Evolutionary conservation across 2,113 vertebrate species (phyloP).

Genomic region (Dolichallabes microphthalmus): DNA sequence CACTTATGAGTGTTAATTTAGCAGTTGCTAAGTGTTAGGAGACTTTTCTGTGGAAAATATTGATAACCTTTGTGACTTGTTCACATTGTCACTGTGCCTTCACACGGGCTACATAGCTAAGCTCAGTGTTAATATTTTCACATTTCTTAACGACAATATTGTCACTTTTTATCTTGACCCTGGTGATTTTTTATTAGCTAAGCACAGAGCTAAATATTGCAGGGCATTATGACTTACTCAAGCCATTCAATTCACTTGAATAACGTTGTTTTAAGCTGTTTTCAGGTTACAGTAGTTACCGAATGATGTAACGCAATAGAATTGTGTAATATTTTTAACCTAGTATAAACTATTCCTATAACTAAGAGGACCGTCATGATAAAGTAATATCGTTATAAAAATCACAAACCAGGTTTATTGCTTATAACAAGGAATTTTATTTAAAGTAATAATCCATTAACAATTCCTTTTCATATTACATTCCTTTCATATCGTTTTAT

Average conservation of each 20-base stretch:
- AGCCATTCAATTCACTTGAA: neutral
- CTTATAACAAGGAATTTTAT: neutral
- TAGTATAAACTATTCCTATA: neutral
- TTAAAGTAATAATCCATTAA: neutral
- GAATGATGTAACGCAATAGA: neutral
- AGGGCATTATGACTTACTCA: neutral
- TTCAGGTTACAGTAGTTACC: neutral
- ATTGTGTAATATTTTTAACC: neutral
- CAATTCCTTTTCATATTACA: neutral
- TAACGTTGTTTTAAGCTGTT: neutral
- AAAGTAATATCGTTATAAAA: neutral
- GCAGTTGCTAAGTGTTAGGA: neutral
- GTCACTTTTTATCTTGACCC: neutral
- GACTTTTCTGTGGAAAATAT: neutral
- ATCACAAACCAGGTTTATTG: neutral
- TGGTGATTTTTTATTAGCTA: neutral
- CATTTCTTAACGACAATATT: neutral
- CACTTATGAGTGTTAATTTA: too few relatives aligned
- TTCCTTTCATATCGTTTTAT: neutral
- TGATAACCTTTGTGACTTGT: neutral
- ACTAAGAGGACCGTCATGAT: neutral
- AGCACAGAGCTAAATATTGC: neutral
- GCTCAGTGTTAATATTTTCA: neutral
- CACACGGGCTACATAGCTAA: neutral
- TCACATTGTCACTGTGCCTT: neutral